Base-by-base conservation (phyloP, 2,888 invertebrate species). In the Macaria liturata region DNA sequence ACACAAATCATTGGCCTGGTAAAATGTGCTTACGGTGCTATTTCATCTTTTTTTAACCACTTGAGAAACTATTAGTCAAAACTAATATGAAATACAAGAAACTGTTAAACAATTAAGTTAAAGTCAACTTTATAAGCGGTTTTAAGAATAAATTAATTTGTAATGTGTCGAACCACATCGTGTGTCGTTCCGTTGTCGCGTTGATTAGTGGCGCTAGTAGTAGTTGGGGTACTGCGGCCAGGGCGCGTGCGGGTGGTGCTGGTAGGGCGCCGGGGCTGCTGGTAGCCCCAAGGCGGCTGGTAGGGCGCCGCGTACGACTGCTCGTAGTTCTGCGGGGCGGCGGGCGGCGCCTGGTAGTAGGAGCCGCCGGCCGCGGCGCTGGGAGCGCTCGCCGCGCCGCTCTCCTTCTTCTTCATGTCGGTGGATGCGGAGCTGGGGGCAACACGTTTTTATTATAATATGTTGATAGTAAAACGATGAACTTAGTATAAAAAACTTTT, bases 151-250 rank as follows among this genome's bases (percentile, higher is more conserved):
- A 37, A 4, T 37, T 37, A 2, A 37, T 37, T 6, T 0, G 7
- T 37, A 37, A 7, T 37, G 7, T 37, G 34, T 37, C 39, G 48
- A 47, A 42, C 9, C 42, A 56, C 50, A 49, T 46, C 55, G 50
- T 54, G 34, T 32, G 43, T 9, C 34, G n/a, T 20, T 32, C 42
- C 32, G 48, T 32, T 46, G 49, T 56, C 45, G 39, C 46, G 32
- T 55, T 56, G 55, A 60, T 49, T 52, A 49, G 6, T 20, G 30
- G 20, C 54, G 70, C 71, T 84, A 92, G 74, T 92, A 92, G 71
- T 92, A 92, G 73, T 91, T 91, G 54, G 88, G 86, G 72, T 91
- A 91, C 67, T 91, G 89, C 31, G 86, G 85, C 92, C 91, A 91
- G 39, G 90, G 86, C 34, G 34, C 34, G 67, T 86, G 85, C 34